phyloP scores from a whole-genome alignment of 2,113 vertebrate genomes.

The Xerus inauris region DNA sequence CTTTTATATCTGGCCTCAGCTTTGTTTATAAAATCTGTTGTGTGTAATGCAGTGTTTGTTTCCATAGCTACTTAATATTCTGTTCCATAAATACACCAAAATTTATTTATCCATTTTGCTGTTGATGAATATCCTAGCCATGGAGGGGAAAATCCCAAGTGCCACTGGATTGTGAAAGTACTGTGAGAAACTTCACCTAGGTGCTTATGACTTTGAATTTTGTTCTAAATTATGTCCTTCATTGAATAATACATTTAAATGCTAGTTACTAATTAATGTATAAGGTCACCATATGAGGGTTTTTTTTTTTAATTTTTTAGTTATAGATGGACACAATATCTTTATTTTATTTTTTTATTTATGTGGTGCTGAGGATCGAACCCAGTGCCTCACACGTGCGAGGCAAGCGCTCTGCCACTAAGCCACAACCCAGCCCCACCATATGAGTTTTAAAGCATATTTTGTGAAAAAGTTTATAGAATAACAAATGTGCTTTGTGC shows the following conservation, averaged over 20 bases:
- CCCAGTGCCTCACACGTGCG: no score
- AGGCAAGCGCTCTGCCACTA: no score
- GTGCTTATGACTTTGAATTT: slow-evolving; percentile 20
- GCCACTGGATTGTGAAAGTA: no score
- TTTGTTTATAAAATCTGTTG: background rate
- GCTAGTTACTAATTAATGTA: background rate
- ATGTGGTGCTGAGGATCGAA: no score
- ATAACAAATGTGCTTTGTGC: no score
- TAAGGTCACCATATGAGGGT: background rate
- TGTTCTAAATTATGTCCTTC: background rate
- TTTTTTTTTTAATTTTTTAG: no score
- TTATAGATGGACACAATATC: no score
- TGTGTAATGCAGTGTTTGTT: background rate
- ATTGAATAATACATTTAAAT: background rate
- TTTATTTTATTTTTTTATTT: no score
- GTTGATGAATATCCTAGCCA: background rate
- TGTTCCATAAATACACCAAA: background rate
- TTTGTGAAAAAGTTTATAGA: background rate
- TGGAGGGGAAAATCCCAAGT: background rate
- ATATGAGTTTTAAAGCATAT: background rate
- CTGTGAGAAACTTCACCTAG: background rate
- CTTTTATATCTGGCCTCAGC: background rate
- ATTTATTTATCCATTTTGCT: background rate
- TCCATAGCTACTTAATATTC: background rate
- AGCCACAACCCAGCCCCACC: no score